Evolutionary conservation across 2,888 invertebrate genomes (phyloP).

Genomic region (Xanthia icteritia): DNA sequence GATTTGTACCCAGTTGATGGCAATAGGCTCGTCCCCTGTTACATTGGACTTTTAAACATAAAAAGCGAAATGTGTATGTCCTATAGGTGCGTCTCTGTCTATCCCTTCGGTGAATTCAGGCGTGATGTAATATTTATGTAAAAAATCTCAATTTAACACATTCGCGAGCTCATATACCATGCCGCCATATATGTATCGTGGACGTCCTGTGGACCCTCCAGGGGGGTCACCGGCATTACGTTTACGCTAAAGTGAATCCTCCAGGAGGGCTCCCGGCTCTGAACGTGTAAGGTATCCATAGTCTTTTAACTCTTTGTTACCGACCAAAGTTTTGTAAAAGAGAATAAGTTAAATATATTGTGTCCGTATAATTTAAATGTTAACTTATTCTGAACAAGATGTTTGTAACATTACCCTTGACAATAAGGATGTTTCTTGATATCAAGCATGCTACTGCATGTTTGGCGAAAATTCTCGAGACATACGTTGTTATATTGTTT

Average conservation of each 20-base stretch:
- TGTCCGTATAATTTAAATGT: not conserved
- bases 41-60: not conserved
- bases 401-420: slow-evolving; percentile 21
- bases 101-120: not conserved
- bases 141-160: not conserved
- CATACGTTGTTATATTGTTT: slow-evolving; percentile 14
- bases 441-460: not conserved
- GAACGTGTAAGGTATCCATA: not conserved
- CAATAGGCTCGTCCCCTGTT: not conserved
- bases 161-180: too few relatives aligned
- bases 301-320: not conserved
- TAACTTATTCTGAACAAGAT: slow-evolving; percentile 7
- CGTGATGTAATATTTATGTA: not conserved
- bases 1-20: not conserved
- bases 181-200: too few relatives aligned
- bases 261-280: too few relatives aligned
- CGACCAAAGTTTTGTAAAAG: not conserved
- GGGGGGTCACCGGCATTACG: too few relatives aligned
- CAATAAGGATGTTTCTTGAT: slow-evolving; percentile 33
- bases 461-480: slow-evolving; percentile 22
- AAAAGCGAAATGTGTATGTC: not conserved
- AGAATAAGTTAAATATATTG: not conserved
- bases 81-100: too few relatives aligned
- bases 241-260: too few relatives aligned
- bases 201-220: too few relatives aligned